Evolutionary conservation across 1,140 invertebrate species (phyloP), one percentile per base, ranked within the genome.

Genomic region (Conus ventricosus): DNA sequence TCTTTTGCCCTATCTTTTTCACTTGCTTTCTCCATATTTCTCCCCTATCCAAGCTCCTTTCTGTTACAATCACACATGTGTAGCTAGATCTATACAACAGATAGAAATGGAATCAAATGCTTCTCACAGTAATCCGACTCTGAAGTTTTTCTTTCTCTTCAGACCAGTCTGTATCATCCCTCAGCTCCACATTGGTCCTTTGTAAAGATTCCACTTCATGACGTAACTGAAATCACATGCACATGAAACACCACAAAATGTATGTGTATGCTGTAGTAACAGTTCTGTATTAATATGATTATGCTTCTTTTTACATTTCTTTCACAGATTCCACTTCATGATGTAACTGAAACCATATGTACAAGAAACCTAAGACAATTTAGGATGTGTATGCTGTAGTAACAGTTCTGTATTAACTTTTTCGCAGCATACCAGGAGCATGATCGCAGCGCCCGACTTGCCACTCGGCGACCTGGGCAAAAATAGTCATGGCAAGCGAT

Each of bases 141-240:
- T 88, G 83, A 17, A 63, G 51, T 60, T 85, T 54, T 17, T 83
- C 39, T 11, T 71, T 85, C 25, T 60, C 55, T 20, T 85, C 84
- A 6, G 27, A 55, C n/a, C 76, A 63, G 13, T 55, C 27, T n/a
- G 27, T 54, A 5, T 86, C 84, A 5, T 88, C 75, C 8, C 89
- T 67, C 60, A 90, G 82, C 27, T 90, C 89, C n/a, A 81, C 67
- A 54, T 90, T 90, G 17, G 86, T 87, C 17, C n/a, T 71, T 54
- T 90, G 71, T 17, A 91, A 71, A 13, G 87, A 80, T 54, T 90
- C 89, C n/a, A 90, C 88, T 78, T 90, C 89, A 86, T 83, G 78
- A 25, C 71, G 84, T 81, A 89, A 83, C 89, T 89, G 80, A 57
- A 85, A 84, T 20, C 67, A 60, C 51, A 86, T 10, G 80, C 10